Evolutionary conservation across 2,888 invertebrate genomes (phyloP), one percentile per base, ranked within the genome.

Genomic region (Andrena camellia): DNA sequence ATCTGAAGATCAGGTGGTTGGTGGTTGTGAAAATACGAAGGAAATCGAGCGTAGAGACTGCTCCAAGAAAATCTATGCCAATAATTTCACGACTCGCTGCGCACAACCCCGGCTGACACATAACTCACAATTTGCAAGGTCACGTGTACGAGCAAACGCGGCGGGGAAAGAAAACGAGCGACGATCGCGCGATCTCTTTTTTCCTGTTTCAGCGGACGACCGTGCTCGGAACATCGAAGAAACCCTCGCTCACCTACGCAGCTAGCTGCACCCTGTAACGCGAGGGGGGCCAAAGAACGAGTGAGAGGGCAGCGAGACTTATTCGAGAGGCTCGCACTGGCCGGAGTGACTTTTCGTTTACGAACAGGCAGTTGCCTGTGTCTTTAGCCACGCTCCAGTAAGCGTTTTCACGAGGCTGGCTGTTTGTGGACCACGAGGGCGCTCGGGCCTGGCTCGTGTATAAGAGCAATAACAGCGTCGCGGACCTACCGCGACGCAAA

Each of bases 221-320:
- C 59, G 31, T 52, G 31, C 35, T 20, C 64, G 60, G 63, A 78
- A 78, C 66, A 70, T 72, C 73, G 50, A 23, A 35, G 75, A 48
- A 67, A 71, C 59, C 80, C 66, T 77, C 52, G 72, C 35, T 79
- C 83, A 85, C 85, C 87, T 73, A 85, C 80, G 86, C 83, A 80
- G 79, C 67, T 80, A 81, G 75, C 86, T 85, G 77, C 73, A 70
- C 71, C 80, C 78, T 85, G 62, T 62, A 80, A 78, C 75, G 35
- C 42, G 33, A 42, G 13, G 42, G 13, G 17, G 42, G 17, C 23
- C 23, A 26, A 10, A 23, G 23, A 57, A 26, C 10, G 10, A 13
- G 4, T 26, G 10, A 26, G 10, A 26, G 50, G 63, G 68, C 50
- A 52, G 48, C 73, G 33, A 48, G 35, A 35, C 69, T 63, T 72